phyloP scores from a whole-genome alignment of 2,113 vertebrate genomes.

The Rhombomys opimus region DNA sequence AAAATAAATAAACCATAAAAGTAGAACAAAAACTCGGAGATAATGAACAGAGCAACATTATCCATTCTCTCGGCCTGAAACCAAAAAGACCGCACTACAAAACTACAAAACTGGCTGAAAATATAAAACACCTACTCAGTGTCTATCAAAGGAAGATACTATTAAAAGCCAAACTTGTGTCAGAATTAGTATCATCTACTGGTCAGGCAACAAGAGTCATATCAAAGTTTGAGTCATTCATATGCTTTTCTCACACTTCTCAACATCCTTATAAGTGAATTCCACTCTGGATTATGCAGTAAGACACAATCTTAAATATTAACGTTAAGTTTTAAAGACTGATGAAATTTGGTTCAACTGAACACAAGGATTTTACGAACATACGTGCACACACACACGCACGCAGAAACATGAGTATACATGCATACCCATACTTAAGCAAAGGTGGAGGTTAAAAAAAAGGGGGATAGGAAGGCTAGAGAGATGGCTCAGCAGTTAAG shows the following conservation, averaged over 20 bases:
- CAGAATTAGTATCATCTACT: conserved; percentile 12
- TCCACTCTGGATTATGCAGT: background rate
- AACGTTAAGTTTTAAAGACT: conserved; percentile 5
- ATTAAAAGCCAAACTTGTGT: background rate
- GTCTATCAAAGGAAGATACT: conserved; percentile 1
- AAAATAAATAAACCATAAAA: conserved; percentile 34
- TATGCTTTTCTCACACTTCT: background rate
- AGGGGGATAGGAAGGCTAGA: background rate
- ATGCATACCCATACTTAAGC: background rate
- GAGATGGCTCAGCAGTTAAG: background rate
- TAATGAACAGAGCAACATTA: conserved; percentile 1
- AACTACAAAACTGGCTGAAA: conserved; percentile 45
- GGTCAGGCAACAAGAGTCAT: background rate
- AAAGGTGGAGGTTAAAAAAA: background rate
- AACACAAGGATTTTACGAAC: background rate
- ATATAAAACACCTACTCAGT: background rate
- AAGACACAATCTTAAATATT: conserved; percentile 49
- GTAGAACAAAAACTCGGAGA: conserved; percentile 10
- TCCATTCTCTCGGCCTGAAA: conserved; percentile 4
- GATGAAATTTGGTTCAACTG: conserved; percentile 21
- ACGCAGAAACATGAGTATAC: background rate
- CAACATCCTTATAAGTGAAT: conserved; percentile 21
- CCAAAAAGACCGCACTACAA: background rate
- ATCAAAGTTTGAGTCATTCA: conserved; percentile 1
- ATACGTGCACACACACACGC: background rate